Evolutionary conservation across 2,797 vertebrate species (phyloP).

Genomic region (Siniperca undulata): DNA sequence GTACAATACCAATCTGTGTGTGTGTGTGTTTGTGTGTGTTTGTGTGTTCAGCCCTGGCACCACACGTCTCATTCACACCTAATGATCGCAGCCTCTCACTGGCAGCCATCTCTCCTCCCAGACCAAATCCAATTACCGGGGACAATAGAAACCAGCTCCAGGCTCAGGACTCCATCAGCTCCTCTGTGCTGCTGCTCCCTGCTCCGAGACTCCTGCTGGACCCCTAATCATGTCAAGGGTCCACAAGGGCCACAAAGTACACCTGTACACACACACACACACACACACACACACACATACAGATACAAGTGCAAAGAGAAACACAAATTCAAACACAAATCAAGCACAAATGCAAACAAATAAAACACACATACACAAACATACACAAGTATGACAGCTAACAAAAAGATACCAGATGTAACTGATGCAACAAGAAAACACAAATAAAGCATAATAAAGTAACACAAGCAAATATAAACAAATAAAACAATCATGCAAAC

Average conservation of each 20-base stretch:
- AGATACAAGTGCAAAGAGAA: conserved; percentile 19
- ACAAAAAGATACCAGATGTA: conserved; percentile 5
- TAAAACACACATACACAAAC: conserved; percentile 10
- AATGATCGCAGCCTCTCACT: conserved; percentile 76
- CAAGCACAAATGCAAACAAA: conserved; percentile 9
- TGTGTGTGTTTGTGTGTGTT: conserved; percentile 21
- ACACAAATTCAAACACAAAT: conserved; percentile 30
- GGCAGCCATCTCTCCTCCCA: conserved; percentile 73
- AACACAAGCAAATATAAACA: neutral
- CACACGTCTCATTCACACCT: conserved; percentile 76
- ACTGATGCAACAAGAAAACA: neutral
- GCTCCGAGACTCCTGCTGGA: conserved; percentile 67
- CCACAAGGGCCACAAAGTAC: conserved; percentile 57
- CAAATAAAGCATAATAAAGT: neutral
- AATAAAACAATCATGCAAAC: neutral
- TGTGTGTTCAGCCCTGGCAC: conserved; percentile 38
- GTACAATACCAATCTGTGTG: conserved; percentile 28
- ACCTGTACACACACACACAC: conserved; percentile 42
- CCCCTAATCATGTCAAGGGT: conserved; percentile 77
- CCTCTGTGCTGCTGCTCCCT: conserved; percentile 55
- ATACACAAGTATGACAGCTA: neutral
- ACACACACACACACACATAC: no score
- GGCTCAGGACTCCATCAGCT: conserved; percentile 68
- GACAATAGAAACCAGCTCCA: conserved; percentile 80
- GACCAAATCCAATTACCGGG: conserved; percentile 84